Base-by-base conservation (phyloP, 2,113 vertebrate species). In the Mormyrus lacerda region DNA sequence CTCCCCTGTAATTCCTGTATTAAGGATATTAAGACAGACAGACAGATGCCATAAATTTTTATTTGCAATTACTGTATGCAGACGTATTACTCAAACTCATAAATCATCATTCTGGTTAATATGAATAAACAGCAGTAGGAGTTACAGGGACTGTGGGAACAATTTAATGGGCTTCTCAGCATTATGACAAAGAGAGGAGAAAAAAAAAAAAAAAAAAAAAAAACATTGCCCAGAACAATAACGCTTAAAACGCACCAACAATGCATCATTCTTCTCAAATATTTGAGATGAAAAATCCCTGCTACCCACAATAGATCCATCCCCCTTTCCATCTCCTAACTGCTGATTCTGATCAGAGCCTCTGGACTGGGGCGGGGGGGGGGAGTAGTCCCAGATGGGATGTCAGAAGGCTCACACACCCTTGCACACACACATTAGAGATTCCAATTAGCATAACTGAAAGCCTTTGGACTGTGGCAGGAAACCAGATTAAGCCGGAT, bases 181-280 rank as follows among this genome's bases (percentile, higher is more conserved):
- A 45, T 51, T 19, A 58, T 9, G 44, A n/a, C n/a, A n/a, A n/a
- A n/a, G n/a, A n/a, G n/a, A n/a, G n/a, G n/a, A n/a, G n/a, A n/a
- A n/a, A 31, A 69, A 55, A n/a, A 17, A 19, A 73, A 11, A 65
- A 69, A 31, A 73, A 3, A 69, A 35, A 17, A 2, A 76, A 35
- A 73, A 31, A 44, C 2, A 8, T 24, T 47, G 17, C 24, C 27
- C 10, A 8, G 15, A 8, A 69, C 2, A 85, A 91, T 51, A 61
- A 19, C 24, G 88, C 87, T 85, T 85, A 90, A 87, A 11, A 19
- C 51, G 87, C 85, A 87, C 48, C 83, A 85, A 92, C 65, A 92
- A 90, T 90, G 76, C 58, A 84, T 87, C 91, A 90, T 91, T 90
- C 91, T 89, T 89, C 69, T 91, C 93, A 93, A 91, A 91, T 85